Evolutionary conservation across 2,113 vertebrate species (phyloP), one percentile per base, ranked within the genome.

Genomic region (Lepus timidus): DNA sequence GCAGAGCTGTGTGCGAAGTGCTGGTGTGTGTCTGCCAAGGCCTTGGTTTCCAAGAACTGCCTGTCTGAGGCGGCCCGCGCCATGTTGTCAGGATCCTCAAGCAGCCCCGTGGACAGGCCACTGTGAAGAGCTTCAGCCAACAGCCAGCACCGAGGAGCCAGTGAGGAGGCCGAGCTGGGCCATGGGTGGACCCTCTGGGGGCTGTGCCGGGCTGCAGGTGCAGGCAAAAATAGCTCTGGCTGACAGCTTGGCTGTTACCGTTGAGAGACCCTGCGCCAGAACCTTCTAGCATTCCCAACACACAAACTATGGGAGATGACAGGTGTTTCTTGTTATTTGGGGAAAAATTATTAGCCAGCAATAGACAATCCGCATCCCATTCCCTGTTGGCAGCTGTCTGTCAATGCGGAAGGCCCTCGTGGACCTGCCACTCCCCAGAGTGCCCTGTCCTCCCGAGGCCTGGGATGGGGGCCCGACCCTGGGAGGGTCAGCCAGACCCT

Each of bases 221-320:
- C 1, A 44, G 44, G 44, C 44, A 44, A 27, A 31, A 22, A 13
- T 6, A 31, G 67, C 14, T 80, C 33, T 36, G 64, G 23, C 52
- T 1, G 36, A 10, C 16, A 82, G 29, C 16, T 55, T 17, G 31
- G 31, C 27, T 9, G 22, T 7, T 20, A 1, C n/a, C 36, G 12
- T 39, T 0, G 33, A 65, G 4, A n/a, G 8, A 27, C n/a, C 19
- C 27, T 3, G 16, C 80, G 39, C 55, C 7, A n/a, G 52, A 19
- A 31, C 31, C 31, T 25, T 17, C 49, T 44, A 10, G 52, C 9
- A 14, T 7, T 52, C 64, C 36, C 27, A 25, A 31, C 67, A 31
- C 3, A 8, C 27, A 31, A 58, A 27, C 2, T 0, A 7, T 4
- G 22, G 5, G 61, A 49, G 13, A 36, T 12, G 9, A 0, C 23